Evolutionary conservation across 2,113 vertebrate species (phyloP).

Genomic region (Ceyx cyanopectus): DNA sequence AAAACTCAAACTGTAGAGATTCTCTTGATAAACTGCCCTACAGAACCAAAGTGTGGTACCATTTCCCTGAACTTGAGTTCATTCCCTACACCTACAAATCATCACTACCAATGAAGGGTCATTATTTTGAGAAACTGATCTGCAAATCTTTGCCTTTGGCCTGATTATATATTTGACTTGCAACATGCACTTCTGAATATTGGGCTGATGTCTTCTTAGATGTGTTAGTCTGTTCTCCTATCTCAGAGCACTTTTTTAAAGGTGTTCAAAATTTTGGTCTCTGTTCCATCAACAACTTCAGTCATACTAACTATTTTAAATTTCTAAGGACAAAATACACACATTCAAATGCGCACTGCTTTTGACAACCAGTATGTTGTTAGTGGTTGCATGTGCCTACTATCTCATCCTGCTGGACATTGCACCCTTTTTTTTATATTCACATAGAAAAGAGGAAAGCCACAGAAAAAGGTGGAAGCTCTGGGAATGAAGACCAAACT

Average conservation of each 20-base stretch:
- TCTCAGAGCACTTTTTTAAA: neutral
- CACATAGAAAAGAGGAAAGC: neutral
- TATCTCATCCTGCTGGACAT: neutral
- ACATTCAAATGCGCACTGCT: neutral
- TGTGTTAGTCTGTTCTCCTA: neutral
- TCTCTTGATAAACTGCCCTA: neutral
- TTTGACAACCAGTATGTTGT: neutral
- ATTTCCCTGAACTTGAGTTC: neutral
- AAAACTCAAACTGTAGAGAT: constrained; percentile 5
- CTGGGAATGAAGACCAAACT: neutral
- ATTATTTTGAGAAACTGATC: neutral
- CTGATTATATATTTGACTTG: neutral
- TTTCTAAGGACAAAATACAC: neutral
- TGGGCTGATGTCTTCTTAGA: neutral
- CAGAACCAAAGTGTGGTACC: neutral
- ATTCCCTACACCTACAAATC: neutral
- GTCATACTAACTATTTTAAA: neutral
- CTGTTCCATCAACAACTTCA: neutral
- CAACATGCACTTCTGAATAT: neutral
- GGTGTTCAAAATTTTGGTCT: neutral
- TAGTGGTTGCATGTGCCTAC: neutral
- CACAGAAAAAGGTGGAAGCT: constrained; percentile 32
- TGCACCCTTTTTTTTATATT: neutral
- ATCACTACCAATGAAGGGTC: neutral
- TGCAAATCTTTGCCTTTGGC: neutral